Conservation (phyloP, 2,888 invertebrate genomes). For the Melanophora roralis region DNA sequence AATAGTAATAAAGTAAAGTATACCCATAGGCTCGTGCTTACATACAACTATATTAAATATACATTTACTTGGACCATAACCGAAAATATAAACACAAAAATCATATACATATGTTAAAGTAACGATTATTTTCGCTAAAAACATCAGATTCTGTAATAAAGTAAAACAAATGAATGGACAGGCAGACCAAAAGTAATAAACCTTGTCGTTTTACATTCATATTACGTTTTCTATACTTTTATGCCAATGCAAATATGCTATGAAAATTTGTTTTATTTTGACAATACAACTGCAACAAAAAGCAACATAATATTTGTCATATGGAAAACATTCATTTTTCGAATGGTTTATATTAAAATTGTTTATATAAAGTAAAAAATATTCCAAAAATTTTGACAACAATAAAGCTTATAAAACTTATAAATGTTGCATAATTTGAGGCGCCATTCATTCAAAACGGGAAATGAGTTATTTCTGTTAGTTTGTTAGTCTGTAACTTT, state of each 20-base stretch:
- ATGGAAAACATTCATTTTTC: constrained; percentile 33
- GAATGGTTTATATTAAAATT: neutral
- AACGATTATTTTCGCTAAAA: constrained; percentile 50
- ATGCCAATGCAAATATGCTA: constrained; percentile 3
- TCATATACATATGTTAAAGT: constrained; percentile 29
- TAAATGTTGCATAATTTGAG: constrained; percentile 47
- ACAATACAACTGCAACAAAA: neutral
- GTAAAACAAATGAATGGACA: constrained; percentile 15
- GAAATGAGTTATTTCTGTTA: constrained; percentile 9
- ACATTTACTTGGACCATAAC: neutral
- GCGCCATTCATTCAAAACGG: constrained; percentile 11
- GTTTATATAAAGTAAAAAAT: constrained; percentile 23
- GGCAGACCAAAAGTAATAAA: constrained; percentile 27
- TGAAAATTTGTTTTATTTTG: constrained; percentile 6
- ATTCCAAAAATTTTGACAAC: constrained; percentile 33
- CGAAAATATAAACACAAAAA: constrained; percentile 2
- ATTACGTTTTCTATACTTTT: neutral
- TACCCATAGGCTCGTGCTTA: neutral
- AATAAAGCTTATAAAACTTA: constrained; percentile 48
- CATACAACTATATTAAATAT: neutral
- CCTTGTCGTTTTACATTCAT: neutral
- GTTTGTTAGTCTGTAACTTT: neutral
- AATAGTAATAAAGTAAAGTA: constrained; percentile 18
- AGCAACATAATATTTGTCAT: constrained; percentile 46
- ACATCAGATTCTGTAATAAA: constrained; percentile 21